Evolutionary conservation across 2,113 vertebrate species (phyloP), one percentile per base, ranked within the genome.

Genomic region (Gymnobelideus leadbeateri): DNA sequence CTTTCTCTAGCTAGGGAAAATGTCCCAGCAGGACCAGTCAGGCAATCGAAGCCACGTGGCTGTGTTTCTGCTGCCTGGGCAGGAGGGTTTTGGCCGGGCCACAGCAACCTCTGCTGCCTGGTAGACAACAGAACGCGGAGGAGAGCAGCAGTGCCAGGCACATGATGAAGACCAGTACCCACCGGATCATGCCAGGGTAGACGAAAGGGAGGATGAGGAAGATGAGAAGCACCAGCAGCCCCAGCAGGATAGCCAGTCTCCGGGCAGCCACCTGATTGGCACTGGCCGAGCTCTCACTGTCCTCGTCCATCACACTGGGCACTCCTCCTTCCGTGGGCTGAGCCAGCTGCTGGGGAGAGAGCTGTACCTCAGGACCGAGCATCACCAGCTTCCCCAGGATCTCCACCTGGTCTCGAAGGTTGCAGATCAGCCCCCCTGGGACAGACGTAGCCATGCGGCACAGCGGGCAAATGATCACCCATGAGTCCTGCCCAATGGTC

Each of bases 381-480:
- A 3, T 55, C 57, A 96, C 95, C 96, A 98, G 47, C 55, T 0
- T 94, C 6, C 93, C 93, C 97, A 98, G 51, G 57, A 98, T 11
- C 0, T 96, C 97, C 2, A 98, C 97, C 95, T 98, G 98, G 31
- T 98, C 91, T 0, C 61, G 98, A 24, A 99, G 98, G 0, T 97
- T 98, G 94, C 98, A 97, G 96, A 99, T 97, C 51, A 99, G 98
- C 19, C 99, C 99, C 28, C 98, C 98, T 0, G 98, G 98, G 14
- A 99, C 98, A 0, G 46, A 0, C 0, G 99, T 99, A 97, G 93
- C 84, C 23, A 97, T 98, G 89, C 99, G 98, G 97, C 99, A 99
- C 19, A 99, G 97, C 0, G 99, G 99, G 89, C 99, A 99, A 93
- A 51, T 95, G 96, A 99, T 92, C 5, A 90, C 50, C 99, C 99